These are phyloP conservation scores for zebrafish (Danio rerio) DNA, from an alignment of 2,113 vertebrate genomes.

Conservation along the genomic window DNA sequence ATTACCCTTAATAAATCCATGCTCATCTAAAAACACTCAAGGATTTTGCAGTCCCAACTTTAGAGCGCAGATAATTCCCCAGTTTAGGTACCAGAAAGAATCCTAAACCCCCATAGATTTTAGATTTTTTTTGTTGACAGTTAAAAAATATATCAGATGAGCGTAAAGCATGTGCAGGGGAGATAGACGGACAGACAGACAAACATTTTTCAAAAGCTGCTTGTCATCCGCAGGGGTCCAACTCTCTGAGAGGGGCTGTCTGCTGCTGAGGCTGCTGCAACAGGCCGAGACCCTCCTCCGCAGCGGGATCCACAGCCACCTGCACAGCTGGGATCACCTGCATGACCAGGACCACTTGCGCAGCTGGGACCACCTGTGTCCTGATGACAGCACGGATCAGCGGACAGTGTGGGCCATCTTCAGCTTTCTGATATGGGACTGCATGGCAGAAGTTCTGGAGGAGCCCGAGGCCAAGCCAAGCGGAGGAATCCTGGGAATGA, in stretches of 20 bases:
- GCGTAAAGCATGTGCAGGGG: too few species aligned
- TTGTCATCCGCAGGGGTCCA: constrained; percentile 54
- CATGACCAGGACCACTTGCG: constrained; percentile 35
- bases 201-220: background rate
- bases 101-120: too few species aligned
- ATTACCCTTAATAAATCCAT: too few species aligned
- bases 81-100: too few species aligned
- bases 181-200: too few species aligned
- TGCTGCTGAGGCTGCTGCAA: constrained; percentile 61
- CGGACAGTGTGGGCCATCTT: constrained; percentile 54
- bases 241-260: constrained; percentile 61
- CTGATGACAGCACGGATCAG: constrained; percentile 11
- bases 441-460: constrained; percentile 59
- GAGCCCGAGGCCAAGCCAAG: constrained; percentile 46
- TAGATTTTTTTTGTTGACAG: too few species aligned
- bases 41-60: too few species aligned
- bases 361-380: constrained; percentile 13
- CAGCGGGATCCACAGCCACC: constrained; percentile 10
- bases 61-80: too few species aligned
- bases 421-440: constrained; percentile 64
- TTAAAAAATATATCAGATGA: too few species aligned
- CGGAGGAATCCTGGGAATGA: constrained; percentile 1
- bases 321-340: constrained; percentile 35
- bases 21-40: too few species aligned
- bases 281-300: constrained; percentile 50